Conservation (phyloP, 1,140 invertebrate genomes). For the Euura saliciscinereae region DNA sequence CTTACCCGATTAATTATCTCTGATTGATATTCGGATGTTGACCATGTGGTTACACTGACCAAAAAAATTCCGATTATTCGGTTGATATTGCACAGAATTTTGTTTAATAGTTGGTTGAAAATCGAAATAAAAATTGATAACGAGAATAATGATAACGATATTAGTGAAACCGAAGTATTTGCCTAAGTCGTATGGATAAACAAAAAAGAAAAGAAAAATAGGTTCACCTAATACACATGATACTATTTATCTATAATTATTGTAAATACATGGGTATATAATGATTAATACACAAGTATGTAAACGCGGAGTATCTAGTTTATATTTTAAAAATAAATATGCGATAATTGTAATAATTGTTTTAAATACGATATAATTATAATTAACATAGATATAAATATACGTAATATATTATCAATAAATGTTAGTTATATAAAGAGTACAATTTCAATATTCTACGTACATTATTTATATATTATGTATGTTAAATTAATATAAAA, state of each 20-base stretch:
- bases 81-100: background rate
- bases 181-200: too few relatives aligned
- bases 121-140: background rate
- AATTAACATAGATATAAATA: background rate
- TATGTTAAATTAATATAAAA: too few relatives aligned
- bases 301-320: background rate
- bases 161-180: too few relatives aligned
- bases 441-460: background rate
- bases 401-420: background rate
- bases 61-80: background rate
- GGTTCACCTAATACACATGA: too few relatives aligned
- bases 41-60: background rate
- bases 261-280: background rate
- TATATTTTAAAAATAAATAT: background rate
- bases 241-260: background rate
- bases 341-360: background rate
- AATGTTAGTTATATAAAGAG: background rate
- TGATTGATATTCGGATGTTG: background rate
- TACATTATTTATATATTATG: background rate
- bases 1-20: background rate
- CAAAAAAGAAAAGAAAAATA: too few relatives aligned
- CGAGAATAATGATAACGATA: too few relatives aligned
- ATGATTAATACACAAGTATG: background rate
- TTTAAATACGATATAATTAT: too few relatives aligned
- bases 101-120: background rate